Base-by-base conservation (phyloP, 2,888 invertebrate species). In the Dynastes hyllus region DNA sequence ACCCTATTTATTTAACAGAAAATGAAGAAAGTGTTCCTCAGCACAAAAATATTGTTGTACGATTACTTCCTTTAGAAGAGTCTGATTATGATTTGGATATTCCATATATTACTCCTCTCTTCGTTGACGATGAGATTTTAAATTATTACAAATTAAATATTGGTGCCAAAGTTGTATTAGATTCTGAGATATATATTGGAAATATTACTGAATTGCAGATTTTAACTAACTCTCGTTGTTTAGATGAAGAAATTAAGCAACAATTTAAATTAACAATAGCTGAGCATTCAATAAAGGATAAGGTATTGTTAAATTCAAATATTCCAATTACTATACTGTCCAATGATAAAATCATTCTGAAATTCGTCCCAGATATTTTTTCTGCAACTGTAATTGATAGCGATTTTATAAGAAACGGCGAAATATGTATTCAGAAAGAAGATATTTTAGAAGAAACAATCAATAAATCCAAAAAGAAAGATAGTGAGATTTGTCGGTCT, bases 91-190 rank as follows among this genome's bases (percentile, higher is more conserved):
- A 76, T 5, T 45, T 61, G 8, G 53, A 58, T 22, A 70, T 53
- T 53, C 13, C 37, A 27, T 76, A 71, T 78, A 77, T 70, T 70
- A 53, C 75, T 85, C 89, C 89, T 81, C 88, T 92, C 32, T 91
- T 92, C 78, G 89, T 93, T 79, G 90, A 92, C 69, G 89, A 91
- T 78, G 88, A 90, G 58, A 87, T 94, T 75, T 91, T 91, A 84
- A 85, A 89, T 16, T 90, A 91, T 81, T 89, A 93, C 66, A 90
- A 90, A 81, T 84, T 93, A 79, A 90, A 91, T 58, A 89, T 90
- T 80, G 93, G 94, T 9, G 89, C 89, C 67, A 92, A 91, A 88
- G 88, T 93, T 4, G 88, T 90, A 53, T 86, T 94, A 32, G 90
- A 90, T 55, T 85, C 89, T 69, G 87, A 87, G 73, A 84, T 83